Base-by-base conservation (phyloP, 2,113 vertebrate genomes). In the Xiphophorus hellerii region DNA sequence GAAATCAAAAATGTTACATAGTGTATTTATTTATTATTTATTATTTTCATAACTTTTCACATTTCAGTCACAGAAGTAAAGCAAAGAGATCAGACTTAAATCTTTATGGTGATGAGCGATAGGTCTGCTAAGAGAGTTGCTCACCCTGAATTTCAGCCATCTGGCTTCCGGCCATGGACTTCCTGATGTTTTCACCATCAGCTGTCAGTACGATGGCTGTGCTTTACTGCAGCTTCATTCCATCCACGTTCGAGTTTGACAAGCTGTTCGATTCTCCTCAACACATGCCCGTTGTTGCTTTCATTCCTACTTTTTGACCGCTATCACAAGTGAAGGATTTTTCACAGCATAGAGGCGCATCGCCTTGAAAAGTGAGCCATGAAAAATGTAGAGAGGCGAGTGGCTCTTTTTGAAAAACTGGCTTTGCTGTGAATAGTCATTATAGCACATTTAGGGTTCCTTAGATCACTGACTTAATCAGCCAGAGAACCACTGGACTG, bases 381-480 rank as follows among this genome's bases (percentile, higher is more conserved):
- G 60, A 4, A 27, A 20, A 65, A 51, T 2, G 2, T 25, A 65
- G 8, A 58, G 25, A 58, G 51, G 25, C 7, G 69, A 70, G 58
- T 11, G 4, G 37, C 60, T 51, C 17, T 0, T 48, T 68, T 48
- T 69, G 67, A 75, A 62, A 64, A 13, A 22, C 25, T 71, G 44
- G 66, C 77, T 71, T 0, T 65, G 0, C 58, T 66, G 39, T 31
- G 62, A 74, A 35, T 29, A 73, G 37, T 76, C 77, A 77, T 85
- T 80, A 78, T 4, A 39, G 15, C 51, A 69, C 27, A 80, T 87
- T 80, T 82, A 29, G 61, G 78, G 66, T 58, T 54, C 20, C 66
- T 87, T 30, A 76, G 69, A 86, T 84, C 83, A 82, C 66, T 54
- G 15, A 73, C 10, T 79, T 31, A 30, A 72, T 69, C 65, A 75